Percentiles rank a stretch among this genome's conserved stretches.
These are phyloP conservation scores for Lates japonicus DNA, from an alignment of 2,797 vertebrate species.

Conservation along the genomic window DNA sequence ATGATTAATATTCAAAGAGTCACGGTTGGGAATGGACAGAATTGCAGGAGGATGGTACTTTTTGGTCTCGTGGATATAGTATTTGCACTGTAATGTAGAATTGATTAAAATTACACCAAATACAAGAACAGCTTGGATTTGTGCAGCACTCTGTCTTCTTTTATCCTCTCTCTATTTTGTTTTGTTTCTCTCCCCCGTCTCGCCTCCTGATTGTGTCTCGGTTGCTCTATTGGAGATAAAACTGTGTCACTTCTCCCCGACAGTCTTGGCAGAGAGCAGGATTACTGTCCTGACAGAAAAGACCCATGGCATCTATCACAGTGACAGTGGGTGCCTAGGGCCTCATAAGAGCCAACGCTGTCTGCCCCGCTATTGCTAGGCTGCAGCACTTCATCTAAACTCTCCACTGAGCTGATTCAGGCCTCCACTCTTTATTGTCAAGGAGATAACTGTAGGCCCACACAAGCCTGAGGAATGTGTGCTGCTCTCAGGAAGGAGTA, in stretches of 20 bases:
- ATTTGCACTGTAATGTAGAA: neutral
- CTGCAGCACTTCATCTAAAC: slow-evolving; percentile 54
- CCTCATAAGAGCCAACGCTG: slow-evolving; percentile 33
- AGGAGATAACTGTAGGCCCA: slow-evolving; percentile 54
- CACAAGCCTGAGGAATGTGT: slow-evolving; percentile 61
- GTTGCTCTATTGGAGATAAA: slow-evolving; percentile 29
- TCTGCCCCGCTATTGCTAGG: slow-evolving; percentile 46
- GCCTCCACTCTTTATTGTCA: slow-evolving; percentile 57
- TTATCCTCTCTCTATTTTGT: neutral
- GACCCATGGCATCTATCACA: slow-evolving; percentile 45
- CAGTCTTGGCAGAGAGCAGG: slow-evolving; percentile 36
- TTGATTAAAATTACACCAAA: neutral
- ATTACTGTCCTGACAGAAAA: slow-evolving; percentile 45
- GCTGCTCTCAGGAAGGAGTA: slow-evolving; percentile 44
- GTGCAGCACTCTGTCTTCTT: neutral
- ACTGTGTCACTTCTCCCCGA: slow-evolving; percentile 31
- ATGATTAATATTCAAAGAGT: slow-evolving; percentile 10
- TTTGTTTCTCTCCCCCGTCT: neutral
- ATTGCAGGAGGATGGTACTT: neutral
- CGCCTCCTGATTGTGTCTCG: neutral
- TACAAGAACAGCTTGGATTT: neutral
- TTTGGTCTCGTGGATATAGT: neutral
- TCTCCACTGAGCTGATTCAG: slow-evolving; percentile 46
- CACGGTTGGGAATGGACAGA: neutral
- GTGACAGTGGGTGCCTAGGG: slow-evolving; percentile 38